phyloP scores from a whole-genome alignment of 2,888 invertebrate species.

The Lumbricus terrestris region DNA sequence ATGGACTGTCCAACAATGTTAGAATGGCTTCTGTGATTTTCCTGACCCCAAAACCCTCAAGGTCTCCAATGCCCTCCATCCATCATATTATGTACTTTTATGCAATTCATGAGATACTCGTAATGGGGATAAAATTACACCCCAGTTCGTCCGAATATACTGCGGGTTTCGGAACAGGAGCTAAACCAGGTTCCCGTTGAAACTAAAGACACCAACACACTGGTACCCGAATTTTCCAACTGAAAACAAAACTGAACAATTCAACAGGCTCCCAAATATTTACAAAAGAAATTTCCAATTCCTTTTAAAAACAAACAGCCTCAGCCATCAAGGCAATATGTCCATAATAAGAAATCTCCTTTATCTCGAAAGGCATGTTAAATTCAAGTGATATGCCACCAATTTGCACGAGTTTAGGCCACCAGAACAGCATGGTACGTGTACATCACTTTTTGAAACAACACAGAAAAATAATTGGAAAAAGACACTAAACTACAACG shows the following conservation, averaged over 20 bases:
- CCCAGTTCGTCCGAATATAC: no score
- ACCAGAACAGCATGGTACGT: no score
- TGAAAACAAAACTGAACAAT: not conserved
- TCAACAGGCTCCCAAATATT: not conserved
- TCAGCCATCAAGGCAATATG: not conserved
- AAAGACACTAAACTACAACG: not conserved
- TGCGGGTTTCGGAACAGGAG: no score
- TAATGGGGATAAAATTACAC: no score
- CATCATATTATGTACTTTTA: no score
- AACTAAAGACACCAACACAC: not conserved
- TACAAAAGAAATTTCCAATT: no score
- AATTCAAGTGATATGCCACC: not conserved
- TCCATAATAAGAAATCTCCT: not conserved
- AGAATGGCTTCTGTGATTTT: no score
- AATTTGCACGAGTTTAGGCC: not conserved
- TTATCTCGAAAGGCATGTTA: constrained; percentile 3
- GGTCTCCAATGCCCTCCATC: no score
- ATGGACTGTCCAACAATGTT: no score
- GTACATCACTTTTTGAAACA: not conserved
- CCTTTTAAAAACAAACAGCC: not conserved
- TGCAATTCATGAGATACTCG: no score
- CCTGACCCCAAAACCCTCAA: no score
- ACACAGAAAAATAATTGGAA: not conserved
- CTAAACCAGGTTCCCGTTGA: not conserved
- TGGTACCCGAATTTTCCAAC: not conserved